A percentile compares a stretch with the other conserved stretches of the same genome.
Evolutionary conservation across 2,797 vertebrate genomes (phyloP).

Genomic region (Poecile montanus): DNA sequence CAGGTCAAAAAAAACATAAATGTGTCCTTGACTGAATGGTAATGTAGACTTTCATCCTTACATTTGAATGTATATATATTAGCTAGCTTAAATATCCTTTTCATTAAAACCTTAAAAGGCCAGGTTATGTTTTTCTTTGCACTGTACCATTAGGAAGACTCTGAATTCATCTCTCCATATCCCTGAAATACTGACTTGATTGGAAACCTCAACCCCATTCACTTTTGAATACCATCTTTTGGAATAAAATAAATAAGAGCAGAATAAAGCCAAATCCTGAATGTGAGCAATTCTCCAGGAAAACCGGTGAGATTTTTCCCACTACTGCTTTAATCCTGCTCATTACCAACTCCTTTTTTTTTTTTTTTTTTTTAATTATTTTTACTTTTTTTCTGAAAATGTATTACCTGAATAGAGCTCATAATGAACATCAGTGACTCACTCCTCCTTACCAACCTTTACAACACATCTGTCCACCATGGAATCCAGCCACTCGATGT

Average conservation of each 20-base stretch:
- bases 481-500: conserved; percentile 97
- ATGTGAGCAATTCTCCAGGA: not conserved
- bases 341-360: not conserved
- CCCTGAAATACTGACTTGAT: not conserved
- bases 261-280: not conserved
- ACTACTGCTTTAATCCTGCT: not conserved
- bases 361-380: not conserved
- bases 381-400: not conserved
- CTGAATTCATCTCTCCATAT: not conserved
- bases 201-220: not conserved
- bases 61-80: not conserved
- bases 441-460: conserved; percentile 83
- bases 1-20: not conserved
- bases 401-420: not conserved
- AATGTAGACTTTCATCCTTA: not conserved
- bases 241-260: not conserved
- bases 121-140: not conserved
- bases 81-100: not conserved
- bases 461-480: conserved; percentile 99
- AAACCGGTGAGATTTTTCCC: not conserved
- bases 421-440: not conserved
- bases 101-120: not conserved
- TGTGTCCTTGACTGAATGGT: not conserved
- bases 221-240: not conserved
- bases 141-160: not conserved